phyloP scores from a whole-genome alignment of 2,888 invertebrate species.

The Caenorhabditis zanzibari region DNA sequence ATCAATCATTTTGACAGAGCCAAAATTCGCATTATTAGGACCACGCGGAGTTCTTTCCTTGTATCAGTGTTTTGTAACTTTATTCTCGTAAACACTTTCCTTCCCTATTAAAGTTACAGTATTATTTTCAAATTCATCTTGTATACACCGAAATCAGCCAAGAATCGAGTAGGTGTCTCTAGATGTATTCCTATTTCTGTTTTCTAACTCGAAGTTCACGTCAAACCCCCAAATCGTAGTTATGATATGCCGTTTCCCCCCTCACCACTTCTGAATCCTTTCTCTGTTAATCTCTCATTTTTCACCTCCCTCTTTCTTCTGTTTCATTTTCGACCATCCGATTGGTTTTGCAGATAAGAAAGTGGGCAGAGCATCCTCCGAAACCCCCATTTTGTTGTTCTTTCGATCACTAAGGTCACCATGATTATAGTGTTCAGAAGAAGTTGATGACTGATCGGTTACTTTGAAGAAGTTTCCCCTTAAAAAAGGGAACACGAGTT shows the following conservation, averaged over 20 bases:
- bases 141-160: too few relatives aligned
- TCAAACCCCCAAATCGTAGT: conserved; percentile 14
- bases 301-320: conserved; percentile 22
- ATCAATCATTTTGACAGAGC: conserved; percentile 22
- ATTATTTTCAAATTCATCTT: too few relatives aligned
- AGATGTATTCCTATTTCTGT: neutral
- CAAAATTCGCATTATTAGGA: neutral
- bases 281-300: conserved; percentile 22
- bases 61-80: neutral
- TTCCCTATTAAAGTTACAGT: too few relatives aligned
- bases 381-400: conserved; percentile 2
- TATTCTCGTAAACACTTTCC: too few relatives aligned
- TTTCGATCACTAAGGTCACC: neutral
- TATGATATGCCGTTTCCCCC: neutral
- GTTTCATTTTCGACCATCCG: neutral
- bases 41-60: neutral
- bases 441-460: conserved; percentile 6
- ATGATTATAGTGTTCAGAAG: conserved; percentile 29
- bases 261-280: conserved; percentile 6
- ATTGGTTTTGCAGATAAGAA: neutral
- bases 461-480: neutral
- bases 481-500: conserved; percentile 4
- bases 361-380: neutral
- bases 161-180: conserved; percentile 5
- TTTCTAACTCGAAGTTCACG: neutral